Percentiles rank a stretch among this genome's conserved stretches.
Evolutionary conservation across 2,888 invertebrate species (phyloP).

Genomic region (Sphecodes monilicornis): DNA sequence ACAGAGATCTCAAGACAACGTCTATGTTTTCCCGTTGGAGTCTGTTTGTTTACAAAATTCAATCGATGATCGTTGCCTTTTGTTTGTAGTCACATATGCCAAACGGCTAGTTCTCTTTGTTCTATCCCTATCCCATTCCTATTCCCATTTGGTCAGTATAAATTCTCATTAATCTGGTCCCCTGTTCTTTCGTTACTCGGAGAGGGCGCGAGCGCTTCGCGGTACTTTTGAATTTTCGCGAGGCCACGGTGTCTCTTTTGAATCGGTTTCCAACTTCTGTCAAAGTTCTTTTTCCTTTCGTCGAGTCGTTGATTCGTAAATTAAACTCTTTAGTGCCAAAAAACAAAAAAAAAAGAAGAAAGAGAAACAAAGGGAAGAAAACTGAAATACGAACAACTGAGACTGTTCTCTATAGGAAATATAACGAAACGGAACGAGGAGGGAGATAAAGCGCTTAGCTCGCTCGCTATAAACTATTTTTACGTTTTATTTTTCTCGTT

Average conservation of each 20-base stretch:
- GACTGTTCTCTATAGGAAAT: slow-evolving; percentile 56
- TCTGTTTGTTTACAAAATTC: not conserved
- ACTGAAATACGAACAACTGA: slow-evolving; percentile 29
- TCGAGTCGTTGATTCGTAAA: slow-evolving; percentile 41
- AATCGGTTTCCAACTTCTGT: not conserved
- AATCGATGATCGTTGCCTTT: slow-evolving; percentile 1
- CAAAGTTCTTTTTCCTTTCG: not conserved
- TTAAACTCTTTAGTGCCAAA: slow-evolving; percentile 81
- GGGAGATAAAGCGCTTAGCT: slow-evolving; percentile 15
- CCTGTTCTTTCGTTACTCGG: slow-evolving; percentile 1
- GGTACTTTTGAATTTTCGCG: not conserved
- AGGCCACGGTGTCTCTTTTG: no score
- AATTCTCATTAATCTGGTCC: not conserved
- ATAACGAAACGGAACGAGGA: slow-evolving; percentile 29
- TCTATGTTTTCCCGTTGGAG: not conserved
- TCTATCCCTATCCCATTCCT: not conserved
- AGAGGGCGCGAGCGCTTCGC: slow-evolving; percentile 22
- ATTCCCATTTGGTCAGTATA: not conserved
- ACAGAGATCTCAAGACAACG: slow-evolving; percentile 50
- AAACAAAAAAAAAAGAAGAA: slow-evolving; percentile 18
- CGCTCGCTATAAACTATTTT: slow-evolving; percentile 14
- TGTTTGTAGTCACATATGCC: not conserved
- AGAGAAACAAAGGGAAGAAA: not conserved
- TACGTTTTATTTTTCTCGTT: slow-evolving; percentile 47
- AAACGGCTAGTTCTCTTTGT: slow-evolving; percentile 9